phyloP scores from a whole-genome alignment of 2,888 invertebrate genomes.

The Didymodactylos carnosus region DNA sequence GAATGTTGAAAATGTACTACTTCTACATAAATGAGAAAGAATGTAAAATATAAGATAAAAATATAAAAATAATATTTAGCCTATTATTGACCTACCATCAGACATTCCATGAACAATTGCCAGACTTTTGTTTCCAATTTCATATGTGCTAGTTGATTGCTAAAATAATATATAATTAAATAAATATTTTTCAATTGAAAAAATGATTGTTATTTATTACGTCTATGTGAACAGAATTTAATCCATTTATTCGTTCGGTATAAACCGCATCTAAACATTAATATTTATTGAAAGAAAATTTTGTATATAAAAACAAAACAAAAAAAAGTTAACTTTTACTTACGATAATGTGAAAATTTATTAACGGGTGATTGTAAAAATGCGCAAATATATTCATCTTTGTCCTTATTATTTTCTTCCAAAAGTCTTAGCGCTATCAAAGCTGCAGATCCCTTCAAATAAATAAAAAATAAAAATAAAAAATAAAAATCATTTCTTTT shows the following conservation, averaged over 20 bases:
- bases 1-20: background rate
- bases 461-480: no score
- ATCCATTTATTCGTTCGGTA: background rate
- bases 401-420: background rate
- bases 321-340: background rate
- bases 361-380: background rate
- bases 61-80: background rate
- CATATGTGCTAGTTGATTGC: background rate
- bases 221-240: background rate
- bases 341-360: background rate
- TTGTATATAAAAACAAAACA: no score
- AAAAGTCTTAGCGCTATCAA: background rate
- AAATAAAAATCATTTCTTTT: no score
- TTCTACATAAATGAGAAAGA: background rate
- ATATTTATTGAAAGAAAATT: background rate
- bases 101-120: background rate
- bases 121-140: background rate
- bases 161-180: background rate
- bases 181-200: background rate
- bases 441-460: background rate
- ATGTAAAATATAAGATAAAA: no score
- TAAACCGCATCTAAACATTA: background rate
- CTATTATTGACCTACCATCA: background rate
- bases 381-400: background rate
- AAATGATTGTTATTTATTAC: background rate